A percentile compares a stretch with the other conserved stretches of the same genome.
Conservation (phyloP, 1,140 invertebrate genomes). For the Homalodisca vitripennis region DNA sequence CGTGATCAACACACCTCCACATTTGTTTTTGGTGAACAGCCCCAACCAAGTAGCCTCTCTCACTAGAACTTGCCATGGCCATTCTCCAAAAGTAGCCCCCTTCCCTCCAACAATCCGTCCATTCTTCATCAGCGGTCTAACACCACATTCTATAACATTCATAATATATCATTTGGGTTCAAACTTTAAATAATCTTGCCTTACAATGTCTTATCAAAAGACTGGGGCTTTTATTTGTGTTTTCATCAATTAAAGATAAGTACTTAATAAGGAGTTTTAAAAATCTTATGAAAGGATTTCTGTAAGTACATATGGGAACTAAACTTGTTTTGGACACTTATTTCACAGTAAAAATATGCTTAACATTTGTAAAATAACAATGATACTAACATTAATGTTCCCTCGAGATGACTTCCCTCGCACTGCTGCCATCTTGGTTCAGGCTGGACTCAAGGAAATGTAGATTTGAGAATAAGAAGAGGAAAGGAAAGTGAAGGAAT, state of each 20-base stretch:
- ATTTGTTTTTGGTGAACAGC: constrained; percentile 95
- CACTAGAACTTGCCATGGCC: constrained; percentile 92
- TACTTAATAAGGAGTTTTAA: too few species aligned
- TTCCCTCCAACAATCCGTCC: constrained; percentile 90
- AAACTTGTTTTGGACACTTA: too few species aligned
- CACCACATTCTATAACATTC: constrained; percentile 72
- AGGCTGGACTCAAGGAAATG: neutral
- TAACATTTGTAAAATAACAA: neutral
- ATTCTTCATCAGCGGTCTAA: constrained; percentile 73
- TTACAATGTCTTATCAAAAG: too few species aligned
- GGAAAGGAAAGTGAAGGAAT: neutral
- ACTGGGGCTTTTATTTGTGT: too few species aligned
- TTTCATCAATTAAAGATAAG: too few species aligned
- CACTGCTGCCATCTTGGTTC: neutral
- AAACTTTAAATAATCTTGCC: too few species aligned
- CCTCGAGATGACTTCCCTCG: neutral
- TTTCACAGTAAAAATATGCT: too few species aligned
- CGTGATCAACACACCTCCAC: constrained; percentile 87
- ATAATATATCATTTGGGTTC: too few species aligned
- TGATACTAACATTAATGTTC: neutral
- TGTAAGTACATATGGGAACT: too few species aligned
- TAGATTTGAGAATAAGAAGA: neutral
- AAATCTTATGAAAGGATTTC: too few species aligned
- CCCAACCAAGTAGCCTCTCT: constrained; percentile 91
- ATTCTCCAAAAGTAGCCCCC: constrained; percentile 80